These are phyloP conservation scores for Vulpes ferrilata DNA, from an alignment of 2,113 vertebrate genomes.

Conservation along the genomic window DNA sequence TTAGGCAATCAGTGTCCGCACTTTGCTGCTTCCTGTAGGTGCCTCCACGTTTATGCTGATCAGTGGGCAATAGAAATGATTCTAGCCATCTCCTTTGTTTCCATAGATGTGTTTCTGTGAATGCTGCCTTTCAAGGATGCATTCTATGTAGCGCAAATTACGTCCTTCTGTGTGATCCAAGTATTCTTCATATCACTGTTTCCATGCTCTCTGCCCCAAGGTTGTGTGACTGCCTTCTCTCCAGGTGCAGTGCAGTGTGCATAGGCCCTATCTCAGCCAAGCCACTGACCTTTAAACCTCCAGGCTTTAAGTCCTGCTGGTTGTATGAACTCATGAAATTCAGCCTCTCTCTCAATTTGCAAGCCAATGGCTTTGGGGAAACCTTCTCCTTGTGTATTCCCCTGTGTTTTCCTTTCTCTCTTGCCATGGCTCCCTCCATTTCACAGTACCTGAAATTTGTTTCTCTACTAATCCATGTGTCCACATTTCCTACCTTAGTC, in stretches of 20 bases:
- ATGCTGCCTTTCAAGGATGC: neutral
- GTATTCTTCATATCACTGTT: no score
- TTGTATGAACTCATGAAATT: neutral
- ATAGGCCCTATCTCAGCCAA: neutral
- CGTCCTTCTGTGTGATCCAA: neutral
- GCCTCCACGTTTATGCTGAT: neutral
- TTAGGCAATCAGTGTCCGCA: neutral
- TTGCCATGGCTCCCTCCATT: neutral
- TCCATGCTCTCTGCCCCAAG: no score
- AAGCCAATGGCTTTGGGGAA: neutral
- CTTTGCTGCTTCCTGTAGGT: neutral
- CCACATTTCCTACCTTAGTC: neutral
- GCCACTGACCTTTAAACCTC: neutral
- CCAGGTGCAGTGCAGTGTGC: neutral
- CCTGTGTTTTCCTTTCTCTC: neutral
- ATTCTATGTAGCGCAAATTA: neutral
- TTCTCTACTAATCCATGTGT: neutral
- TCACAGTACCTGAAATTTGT: neutral
- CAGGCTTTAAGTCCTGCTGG: no score
- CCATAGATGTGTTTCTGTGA: neutral
- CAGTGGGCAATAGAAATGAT: neutral
- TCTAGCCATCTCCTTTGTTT: neutral
- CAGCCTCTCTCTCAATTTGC: neutral
- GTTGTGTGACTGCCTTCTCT: no score
- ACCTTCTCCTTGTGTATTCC: neutral